These are phyloP conservation scores for Bimastos eiseni DNA, from an alignment of 2,888 invertebrate genomes.

Conservation along the genomic window DNA sequence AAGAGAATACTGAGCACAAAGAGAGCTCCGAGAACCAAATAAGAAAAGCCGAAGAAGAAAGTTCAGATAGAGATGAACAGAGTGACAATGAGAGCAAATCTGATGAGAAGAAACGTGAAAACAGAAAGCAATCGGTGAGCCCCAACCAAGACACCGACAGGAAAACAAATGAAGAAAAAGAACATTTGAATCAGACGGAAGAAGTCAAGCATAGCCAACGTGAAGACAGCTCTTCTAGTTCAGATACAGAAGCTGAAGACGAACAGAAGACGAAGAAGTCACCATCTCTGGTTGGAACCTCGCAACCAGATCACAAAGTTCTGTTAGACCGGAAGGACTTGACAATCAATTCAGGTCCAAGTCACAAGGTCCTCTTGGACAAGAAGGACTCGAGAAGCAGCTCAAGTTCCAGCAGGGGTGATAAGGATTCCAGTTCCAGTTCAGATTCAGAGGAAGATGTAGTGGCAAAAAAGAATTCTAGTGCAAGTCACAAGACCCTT, in stretches of 20 bases:
- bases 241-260: neutral
- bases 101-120: neutral
- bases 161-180: neutral
- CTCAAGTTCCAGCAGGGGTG: no score
- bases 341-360: no score
- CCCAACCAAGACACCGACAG: neutral
- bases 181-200: neutral
- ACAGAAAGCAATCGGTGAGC: neutral
- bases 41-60: no score
- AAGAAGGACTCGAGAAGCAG: no score
- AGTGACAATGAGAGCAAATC: neutral
- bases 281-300: neutral
- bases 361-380: no score
- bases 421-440: no score
- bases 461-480: no score
- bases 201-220: neutral
- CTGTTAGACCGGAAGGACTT: no score
- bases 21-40: neutral
- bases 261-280: neutral
- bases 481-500: no score
- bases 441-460: no score
- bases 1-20: neutral
- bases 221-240: slow-evolving; percentile 13
- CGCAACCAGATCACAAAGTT: neutral
- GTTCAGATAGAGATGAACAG: no score